These are phyloP conservation scores for Neotoxoptera formosana DNA, from an alignment of 1,140 invertebrate species.

Conservation along the genomic window DNA sequence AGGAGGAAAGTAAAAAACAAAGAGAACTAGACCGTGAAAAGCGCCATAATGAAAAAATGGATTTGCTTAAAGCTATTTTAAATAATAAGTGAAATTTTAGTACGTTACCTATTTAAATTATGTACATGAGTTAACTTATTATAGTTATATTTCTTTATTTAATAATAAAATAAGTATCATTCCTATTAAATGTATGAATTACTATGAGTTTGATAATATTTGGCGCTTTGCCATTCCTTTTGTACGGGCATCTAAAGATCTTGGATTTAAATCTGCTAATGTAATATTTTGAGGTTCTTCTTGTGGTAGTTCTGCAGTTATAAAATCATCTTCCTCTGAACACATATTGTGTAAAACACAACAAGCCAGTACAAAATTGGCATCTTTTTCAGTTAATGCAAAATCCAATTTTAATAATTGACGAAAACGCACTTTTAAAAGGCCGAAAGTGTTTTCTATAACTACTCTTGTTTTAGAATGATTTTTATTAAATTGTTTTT, in stretches of 20 bases:
- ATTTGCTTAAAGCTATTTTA: neutral
- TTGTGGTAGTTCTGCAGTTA: neutral
- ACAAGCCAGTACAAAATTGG: neutral
- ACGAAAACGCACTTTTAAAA: neutral
- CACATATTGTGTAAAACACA: neutral
- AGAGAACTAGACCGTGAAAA: neutral
- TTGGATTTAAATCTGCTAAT: neutral
- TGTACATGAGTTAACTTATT: no score
- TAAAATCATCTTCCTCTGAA: neutral
- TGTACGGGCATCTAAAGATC: neutral
- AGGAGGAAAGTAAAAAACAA: neutral
- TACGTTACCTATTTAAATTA: no score
- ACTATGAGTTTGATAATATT: neutral
- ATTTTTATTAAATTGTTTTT: neutral
- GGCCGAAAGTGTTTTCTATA: neutral
- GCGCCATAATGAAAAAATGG: neutral
- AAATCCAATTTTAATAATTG: neutral
- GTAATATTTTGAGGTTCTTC: neutral
- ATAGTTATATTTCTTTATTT: no score
- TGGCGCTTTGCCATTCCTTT: neutral
- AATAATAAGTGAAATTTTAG: neutral
- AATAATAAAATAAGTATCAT: neutral
- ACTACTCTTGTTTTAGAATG: neutral
- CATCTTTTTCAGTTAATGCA: neutral
- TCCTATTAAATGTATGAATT: neutral